Base-by-base conservation (phyloP, 2,888 invertebrate genomes). In the Cephus spinipes region DNA sequence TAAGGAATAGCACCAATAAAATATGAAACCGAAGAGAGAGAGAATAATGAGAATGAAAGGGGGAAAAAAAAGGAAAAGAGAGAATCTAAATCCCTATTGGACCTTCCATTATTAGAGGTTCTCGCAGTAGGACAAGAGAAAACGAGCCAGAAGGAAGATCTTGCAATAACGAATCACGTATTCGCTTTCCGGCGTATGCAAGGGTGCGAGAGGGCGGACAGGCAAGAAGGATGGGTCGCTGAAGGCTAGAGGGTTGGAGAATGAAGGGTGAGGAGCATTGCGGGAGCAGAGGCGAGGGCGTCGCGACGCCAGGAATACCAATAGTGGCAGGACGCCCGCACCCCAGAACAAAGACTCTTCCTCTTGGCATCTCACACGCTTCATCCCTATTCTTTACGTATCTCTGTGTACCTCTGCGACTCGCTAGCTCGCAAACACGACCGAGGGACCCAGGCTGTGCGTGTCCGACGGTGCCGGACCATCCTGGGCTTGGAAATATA, bases 81-180 rank as follows among this genome's bases (percentile, higher is more conserved):
- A 71, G 71, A 71, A 71, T 31, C 12, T 1, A 71, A 71, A 33
- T 3, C 31, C 32, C 12, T 15, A 71, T 71, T 71, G 32, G 71
- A 71, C 31, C 55, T 55, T 31, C 3, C 71, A 71, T 32, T 71
- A 71, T 31, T 71, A 71, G 71, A 33, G 31, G 71, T 71, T 71
- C 33, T 12, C 31, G 31, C 71, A 55, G 71, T 23, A 33, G 31
- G 32, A 15, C 33, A 31, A 31, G 71, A 71, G 31, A 71, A 71
- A 71, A 31, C 71, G 71, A 71, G 9, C 32, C 71, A 32, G 71
- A 33, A 71, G 71, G 71, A 71, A 71, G 33, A 71, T 80, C 80
- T 80, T 83, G 83, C 85, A 84, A 87, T 85, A 84, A 83, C 83
- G 84, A 79, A 82, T 85, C 85, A 86, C 84, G 83, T 83, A 83